These are phyloP conservation scores for Ceramica pisi DNA, from an alignment of 2,888 invertebrate species.

Conservation along the genomic window DNA sequence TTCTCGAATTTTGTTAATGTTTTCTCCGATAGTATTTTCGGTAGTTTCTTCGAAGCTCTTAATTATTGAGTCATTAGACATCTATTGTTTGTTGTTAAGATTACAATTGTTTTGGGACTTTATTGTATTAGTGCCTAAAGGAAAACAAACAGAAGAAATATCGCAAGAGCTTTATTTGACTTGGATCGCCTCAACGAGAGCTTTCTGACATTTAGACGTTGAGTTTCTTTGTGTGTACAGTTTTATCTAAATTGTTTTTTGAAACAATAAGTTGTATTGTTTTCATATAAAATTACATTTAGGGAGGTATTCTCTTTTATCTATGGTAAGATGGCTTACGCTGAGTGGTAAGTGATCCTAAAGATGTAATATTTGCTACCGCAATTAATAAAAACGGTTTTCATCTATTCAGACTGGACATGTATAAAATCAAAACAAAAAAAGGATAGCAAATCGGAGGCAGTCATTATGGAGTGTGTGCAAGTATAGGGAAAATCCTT, in stretches of 20 bases:
- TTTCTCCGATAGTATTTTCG: constrained; percentile 24
- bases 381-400: not conserved
- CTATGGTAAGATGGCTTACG: not conserved
- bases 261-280: constrained; percentile 21
- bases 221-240: constrained; percentile 43
- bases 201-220: constrained; percentile 38
- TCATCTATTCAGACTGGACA: not conserved
- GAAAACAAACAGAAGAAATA: constrained; percentile 53
- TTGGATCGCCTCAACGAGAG: constrained; percentile 35
- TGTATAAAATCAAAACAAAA: too few relatives aligned
- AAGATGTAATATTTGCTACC: not conserved
- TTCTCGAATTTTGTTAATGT: constrained; percentile 31
- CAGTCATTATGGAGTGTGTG: not conserved
- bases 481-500: too few relatives aligned
- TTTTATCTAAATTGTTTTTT: constrained; percentile 55
- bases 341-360: not conserved
- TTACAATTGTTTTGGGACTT: constrained; percentile 47
- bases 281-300: constrained; percentile 4
- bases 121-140: constrained; percentile 15
- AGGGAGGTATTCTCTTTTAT: constrained; percentile 10
- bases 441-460: not conserved
- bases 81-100: constrained; percentile 39
- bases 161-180: constrained; percentile 38
- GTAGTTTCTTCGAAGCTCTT: constrained; percentile 9
- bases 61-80: constrained; percentile 43